These are phyloP conservation scores for Sweltsa coloradensis DNA, from an alignment of 1,140 invertebrate species.

Conservation along the genomic window DNA sequence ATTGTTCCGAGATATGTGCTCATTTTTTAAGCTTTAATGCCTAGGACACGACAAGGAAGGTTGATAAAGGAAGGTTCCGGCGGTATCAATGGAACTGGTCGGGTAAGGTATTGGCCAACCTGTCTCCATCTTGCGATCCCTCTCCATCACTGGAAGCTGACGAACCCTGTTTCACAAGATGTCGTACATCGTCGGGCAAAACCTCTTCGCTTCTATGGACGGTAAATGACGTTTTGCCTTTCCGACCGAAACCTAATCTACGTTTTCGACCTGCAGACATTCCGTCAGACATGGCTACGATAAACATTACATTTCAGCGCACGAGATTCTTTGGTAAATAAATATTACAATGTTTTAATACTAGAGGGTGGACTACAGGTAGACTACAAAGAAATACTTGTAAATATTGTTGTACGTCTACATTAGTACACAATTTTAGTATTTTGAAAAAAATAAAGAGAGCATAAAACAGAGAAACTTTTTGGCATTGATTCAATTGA, in stretches of 20 bases:
- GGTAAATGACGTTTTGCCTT: slow-evolving; percentile 87
- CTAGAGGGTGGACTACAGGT: too few species aligned
- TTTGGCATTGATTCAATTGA: neutral
- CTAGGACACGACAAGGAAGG: too few species aligned
- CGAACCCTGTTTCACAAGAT: slow-evolving; percentile 64
- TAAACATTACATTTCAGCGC: neutral
- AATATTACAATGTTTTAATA: neutral
- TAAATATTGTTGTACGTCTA: neutral
- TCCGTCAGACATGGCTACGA: slow-evolving; percentile 1
- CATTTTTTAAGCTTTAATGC: too few species aligned
- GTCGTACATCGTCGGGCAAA: slow-evolving; percentile 69
- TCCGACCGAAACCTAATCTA: slow-evolving; percentile 88
- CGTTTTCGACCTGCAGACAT: slow-evolving; percentile 71
- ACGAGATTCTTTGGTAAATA: neutral
- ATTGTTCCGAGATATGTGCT: too few species aligned
- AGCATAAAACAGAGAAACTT: neutral
- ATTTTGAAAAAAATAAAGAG: neutral
- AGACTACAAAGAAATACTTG: neutral
- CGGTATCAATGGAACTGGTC: neutral
- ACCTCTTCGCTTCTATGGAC: slow-evolving; percentile 93
- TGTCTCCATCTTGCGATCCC: slow-evolving; percentile 67
- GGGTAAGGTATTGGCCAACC: slow-evolving; percentile 37
- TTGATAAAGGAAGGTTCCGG: neutral
- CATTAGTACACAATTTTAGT: neutral
- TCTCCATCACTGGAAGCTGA: slow-evolving; percentile 88